Base-by-base conservation (phyloP, 2,113 vertebrate genomes). In the Pristiophorus japonicus region DNA sequence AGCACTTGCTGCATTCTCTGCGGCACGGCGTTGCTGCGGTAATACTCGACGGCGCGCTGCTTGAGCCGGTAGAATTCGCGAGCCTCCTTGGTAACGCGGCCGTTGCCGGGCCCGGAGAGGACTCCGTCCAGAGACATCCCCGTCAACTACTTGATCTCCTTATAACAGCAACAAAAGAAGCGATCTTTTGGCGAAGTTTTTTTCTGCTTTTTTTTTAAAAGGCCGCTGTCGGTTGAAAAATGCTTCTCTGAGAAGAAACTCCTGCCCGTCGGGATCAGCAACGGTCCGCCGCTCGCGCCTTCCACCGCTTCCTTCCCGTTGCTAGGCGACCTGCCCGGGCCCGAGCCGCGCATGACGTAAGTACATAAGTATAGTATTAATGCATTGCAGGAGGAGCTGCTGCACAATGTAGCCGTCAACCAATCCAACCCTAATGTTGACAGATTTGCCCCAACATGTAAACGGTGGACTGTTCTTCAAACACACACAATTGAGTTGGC, bases 11-110 rank as follows among this genome's bases (percentile, higher is more conserved):
- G 98, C 24, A 98, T 0, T n/a, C 97, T 96, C 96, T 97, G 96
- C 0, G 97, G 97, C 47, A 98, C 96, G 20, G 96, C 59, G 47
- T 97, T 97, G 0, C 45, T 42, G 0, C 96, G 96, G 96, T 97
- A 98, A 66, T 97, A 98, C 75, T 98, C 98, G 0, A 97, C 98
- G 0, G 98, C 98, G 70, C 97, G 96, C 4, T 94, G 95, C 96
- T 96, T 97, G 27, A 95, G 95, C 0, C 96, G 96, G 45, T 84
- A 42, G 2, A 96, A 96, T 75, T 97, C 96, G 30, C 75, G 96
- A 7, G 97, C 96, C 16, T 96, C 96, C 75, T 96, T 24, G 8
- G 95, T n/a, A n/a, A n/a, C n/a, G n/a, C n/a, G 94, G 70, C 95
- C 27, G 65, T 55, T 93, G 47, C 95, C 42, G 38, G 27, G 93